These are phyloP conservation scores for Xylophagus ater DNA, from an alignment of 2,888 invertebrate species.

Conservation along the genomic window DNA sequence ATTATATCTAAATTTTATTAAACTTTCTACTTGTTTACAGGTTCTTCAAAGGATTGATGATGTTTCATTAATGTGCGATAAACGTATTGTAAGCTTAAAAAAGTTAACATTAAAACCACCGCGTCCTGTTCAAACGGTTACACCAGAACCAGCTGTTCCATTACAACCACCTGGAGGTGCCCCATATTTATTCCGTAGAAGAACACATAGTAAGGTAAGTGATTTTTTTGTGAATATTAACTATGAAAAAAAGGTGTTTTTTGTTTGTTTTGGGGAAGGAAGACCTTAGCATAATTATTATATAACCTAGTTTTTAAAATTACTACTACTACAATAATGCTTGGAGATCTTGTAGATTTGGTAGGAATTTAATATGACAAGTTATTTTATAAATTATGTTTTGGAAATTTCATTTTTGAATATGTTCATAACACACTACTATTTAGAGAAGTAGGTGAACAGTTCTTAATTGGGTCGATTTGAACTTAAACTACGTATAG, in stretches of 20 bases:
- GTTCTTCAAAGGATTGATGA: slow-evolving; percentile 89
- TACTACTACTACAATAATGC: too few relatives aligned
- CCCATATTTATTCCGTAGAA: slow-evolving; percentile 36
- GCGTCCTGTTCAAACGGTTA: slow-evolving; percentile 68
- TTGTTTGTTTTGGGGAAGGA: neutral
- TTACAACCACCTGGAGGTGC: slow-evolving; percentile 48
- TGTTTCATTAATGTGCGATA: slow-evolving; percentile 85
- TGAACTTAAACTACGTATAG: too few relatives aligned
- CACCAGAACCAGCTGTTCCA: slow-evolving; percentile 57
- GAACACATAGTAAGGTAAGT: slow-evolving; percentile 32
- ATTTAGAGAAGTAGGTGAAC: too few relatives aligned
- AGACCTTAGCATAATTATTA: neutral
- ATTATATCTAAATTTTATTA: too few relatives aligned
- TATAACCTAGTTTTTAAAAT: too few relatives aligned
- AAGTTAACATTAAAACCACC: slow-evolving; percentile 59
- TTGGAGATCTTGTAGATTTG: too few relatives aligned
- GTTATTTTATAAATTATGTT: too few relatives aligned
- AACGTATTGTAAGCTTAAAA: slow-evolving; percentile 61
- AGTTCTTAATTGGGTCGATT: too few relatives aligned
- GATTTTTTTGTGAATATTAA: neutral
- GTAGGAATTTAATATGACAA: too few relatives aligned
- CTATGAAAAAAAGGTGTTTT: neutral
- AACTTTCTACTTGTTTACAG: too few relatives aligned
- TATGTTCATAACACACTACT: too few relatives aligned
- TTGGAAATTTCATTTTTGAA: too few relatives aligned